phyloP scores from a whole-genome alignment of 2,888 invertebrate species.

The Drosophila barbarae region DNA sequence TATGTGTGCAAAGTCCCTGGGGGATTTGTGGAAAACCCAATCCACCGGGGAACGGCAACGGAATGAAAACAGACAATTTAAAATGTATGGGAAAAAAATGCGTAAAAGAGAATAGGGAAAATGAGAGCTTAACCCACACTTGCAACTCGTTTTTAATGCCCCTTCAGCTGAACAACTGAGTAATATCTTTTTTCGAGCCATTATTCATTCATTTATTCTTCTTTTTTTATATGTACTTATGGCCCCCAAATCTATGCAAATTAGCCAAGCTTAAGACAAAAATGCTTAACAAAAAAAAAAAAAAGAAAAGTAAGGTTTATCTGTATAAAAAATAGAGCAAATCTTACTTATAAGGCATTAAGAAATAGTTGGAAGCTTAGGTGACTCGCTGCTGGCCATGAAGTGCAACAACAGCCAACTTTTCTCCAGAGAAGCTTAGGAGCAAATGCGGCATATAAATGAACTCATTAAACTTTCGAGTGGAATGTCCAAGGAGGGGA shows the following conservation, averaged over 20 bases:
- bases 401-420: slow-evolving; percentile 17
- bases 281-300: slow-evolving; percentile 33
- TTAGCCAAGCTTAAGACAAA: slow-evolving; percentile 49
- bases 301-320: background rate
- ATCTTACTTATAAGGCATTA: slow-evolving; percentile 38
- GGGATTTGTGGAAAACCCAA: slow-evolving; percentile 6
- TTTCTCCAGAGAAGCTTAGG: slow-evolving; percentile 19
- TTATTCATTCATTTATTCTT: slow-evolving; percentile 40
- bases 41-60: background rate
- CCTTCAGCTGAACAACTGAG: slow-evolving; percentile 15
- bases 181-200: slow-evolving; percentile 16
- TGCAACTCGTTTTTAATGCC: slow-evolving; percentile 28
- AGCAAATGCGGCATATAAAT: slow-evolving; percentile 69
- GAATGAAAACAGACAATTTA: slow-evolving; percentile 17
- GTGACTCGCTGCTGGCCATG: slow-evolving; percentile 13
- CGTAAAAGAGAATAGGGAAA: slow-evolving; percentile 25
- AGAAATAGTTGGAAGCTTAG: slow-evolving; percentile 36
- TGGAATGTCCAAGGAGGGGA: slow-evolving; percentile 27
- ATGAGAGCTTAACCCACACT: slow-evolving; percentile 34
- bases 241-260: slow-evolving; percentile 55
- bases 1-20: slow-evolving; percentile 40
- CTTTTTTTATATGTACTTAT: slow-evolving; percentile 3
- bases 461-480: slow-evolving; percentile 63
- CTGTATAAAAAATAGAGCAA: slow-evolving; percentile 29
- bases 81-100: slow-evolving; percentile 18